Conservation (phyloP, 2,113 vertebrate genomes). For the Euleptes europaea region DNA sequence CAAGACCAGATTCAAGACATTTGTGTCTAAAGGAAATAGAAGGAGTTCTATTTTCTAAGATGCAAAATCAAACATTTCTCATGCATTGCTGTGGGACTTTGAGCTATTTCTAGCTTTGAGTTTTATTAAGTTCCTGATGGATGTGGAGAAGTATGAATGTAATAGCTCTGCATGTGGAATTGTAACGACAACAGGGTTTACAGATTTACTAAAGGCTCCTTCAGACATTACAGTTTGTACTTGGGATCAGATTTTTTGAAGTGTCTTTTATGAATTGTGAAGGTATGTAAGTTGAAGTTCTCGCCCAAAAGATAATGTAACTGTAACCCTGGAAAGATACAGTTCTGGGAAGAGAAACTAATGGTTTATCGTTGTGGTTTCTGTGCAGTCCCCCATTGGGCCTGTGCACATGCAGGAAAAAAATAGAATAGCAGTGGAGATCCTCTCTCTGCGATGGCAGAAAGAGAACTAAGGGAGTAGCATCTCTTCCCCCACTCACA, state of each 20-base stretch:
- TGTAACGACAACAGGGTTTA: not conserved
- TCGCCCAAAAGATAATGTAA: not conserved
- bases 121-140: conserved; percentile 17
- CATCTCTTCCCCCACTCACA: no score
- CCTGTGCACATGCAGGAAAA: no score
- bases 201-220: conserved; percentile 24
- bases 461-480: no score
- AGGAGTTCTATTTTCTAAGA: conserved; percentile 24
- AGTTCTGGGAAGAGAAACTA: not conserved
- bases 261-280: not conserved
- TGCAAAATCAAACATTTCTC: conserved; percentile 17
- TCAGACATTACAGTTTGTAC: not conserved
- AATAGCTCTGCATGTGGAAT: conserved; percentile 17
- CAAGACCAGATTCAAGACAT: conserved; percentile 19
- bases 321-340: not conserved
- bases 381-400: no score
- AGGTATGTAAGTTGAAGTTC: not conserved
- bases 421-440: no score
- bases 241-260: not conserved
- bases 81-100: not conserved
- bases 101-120: conserved; percentile 35
- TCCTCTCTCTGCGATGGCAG: no score
- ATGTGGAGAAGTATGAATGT: conserved; percentile 14
- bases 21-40: not conserved
- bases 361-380: not conserved